Conservation (phyloP, 1,140 invertebrate genomes). For the Heliconius nattereri region DNA sequence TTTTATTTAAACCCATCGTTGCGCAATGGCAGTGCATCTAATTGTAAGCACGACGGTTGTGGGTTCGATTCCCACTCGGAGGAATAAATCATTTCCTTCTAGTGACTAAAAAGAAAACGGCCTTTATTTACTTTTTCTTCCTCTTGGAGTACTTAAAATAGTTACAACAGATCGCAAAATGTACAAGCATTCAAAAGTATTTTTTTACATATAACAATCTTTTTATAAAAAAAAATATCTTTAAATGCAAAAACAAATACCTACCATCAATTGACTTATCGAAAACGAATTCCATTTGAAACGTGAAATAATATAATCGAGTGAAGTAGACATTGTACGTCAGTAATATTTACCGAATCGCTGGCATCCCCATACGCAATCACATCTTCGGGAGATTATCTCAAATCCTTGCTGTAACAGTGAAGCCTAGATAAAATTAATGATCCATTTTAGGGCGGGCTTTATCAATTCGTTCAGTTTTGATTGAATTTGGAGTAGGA, state of each 20-base stretch:
- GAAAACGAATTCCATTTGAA: background rate
- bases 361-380: constrained; percentile 15
- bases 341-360: constrained; percentile 13
- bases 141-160: too few relatives aligned
- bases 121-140: too few relatives aligned
- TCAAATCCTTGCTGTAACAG: constrained; percentile 30
- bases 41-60: too few relatives aligned
- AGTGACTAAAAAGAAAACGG: too few relatives aligned
- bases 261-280: background rate
- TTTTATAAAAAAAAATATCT: too few relatives aligned
- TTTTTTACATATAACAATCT: background rate
- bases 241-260: background rate
- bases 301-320: constrained; percentile 2
- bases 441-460: constrained; percentile 39
- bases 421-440: constrained; percentile 46
- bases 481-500: constrained; percentile 42
- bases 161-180: background rate
- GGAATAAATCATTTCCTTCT: too few relatives aligned
- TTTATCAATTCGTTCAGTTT: constrained; percentile 40
- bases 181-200: background rate
- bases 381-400: constrained; percentile 24
- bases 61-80: too few relatives aligned
- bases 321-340: background rate
- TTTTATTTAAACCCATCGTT: background rate
- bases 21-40: too few relatives aligned